Conservation (phyloP, 1,140 invertebrate genomes). For the Wiebesia pumilae region DNA sequence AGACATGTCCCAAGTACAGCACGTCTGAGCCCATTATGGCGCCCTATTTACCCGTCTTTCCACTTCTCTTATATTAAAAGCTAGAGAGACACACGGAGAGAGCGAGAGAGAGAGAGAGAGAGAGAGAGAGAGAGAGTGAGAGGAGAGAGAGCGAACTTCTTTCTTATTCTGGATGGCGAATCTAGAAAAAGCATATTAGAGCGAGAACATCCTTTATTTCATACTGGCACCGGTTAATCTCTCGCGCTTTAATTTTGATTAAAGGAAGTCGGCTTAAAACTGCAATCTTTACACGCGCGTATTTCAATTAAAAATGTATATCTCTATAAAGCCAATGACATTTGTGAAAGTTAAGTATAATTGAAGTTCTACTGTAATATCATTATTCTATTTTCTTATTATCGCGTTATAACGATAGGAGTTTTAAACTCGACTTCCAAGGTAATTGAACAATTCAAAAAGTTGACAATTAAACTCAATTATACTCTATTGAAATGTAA, state of each 20-base stretch:
- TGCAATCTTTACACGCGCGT: neutral
- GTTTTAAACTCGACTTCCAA: neutral
- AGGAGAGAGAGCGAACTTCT: too few relatives aligned
- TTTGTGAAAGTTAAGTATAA: conserved; percentile 1
- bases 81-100: neutral
- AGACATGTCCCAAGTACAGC: neutral
- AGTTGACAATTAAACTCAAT: conserved; percentile 19
- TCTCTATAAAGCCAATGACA: neutral
- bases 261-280: neutral
- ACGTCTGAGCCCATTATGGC: neutral
- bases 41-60: conserved; percentile 6
- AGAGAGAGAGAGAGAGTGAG: too few relatives aligned
- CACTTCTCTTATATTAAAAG: conserved; percentile 10
- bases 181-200: neutral
- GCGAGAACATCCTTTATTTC: neutral
- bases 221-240: neutral
- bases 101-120: too few relatives aligned
- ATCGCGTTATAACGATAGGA: neutral
- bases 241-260: neutral
- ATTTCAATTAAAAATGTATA: neutral
- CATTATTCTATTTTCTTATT: conserved; percentile 23
- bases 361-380: conserved; percentile 5
- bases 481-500: neutral
- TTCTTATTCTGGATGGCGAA: neutral
- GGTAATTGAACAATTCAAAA: conserved; percentile 12